A percentile compares a stretch with the other conserved stretches of the same genome.
These are phyloP conservation scores for Cheumatopsyche charites DNA, from an alignment of 1,140 invertebrate genomes.

Conservation along the genomic window DNA sequence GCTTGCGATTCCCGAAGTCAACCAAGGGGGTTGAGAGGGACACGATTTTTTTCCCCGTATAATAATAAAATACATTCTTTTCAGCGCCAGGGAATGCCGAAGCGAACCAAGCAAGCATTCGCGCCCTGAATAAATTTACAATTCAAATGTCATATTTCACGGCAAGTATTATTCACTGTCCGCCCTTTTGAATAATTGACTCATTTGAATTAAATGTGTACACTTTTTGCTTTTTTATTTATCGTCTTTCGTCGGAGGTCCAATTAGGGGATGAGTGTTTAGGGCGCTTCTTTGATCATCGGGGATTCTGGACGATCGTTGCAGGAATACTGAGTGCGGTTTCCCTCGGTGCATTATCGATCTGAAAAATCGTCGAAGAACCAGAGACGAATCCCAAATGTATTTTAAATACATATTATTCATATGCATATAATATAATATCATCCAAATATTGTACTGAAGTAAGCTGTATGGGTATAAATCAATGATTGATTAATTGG, in stretches of 20 bases:
- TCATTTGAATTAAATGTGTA: constrained; percentile 48
- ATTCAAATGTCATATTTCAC: constrained; percentile 50
- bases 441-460: no score
- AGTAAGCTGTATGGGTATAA: no score
- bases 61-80: constrained; percentile 46
- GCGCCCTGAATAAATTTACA: constrained; percentile 49
- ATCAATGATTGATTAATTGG: no score
- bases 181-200: constrained; percentile 48
- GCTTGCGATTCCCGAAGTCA: constrained; percentile 1
- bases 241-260: background rate
- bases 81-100: constrained; percentile 37
- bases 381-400: no score
- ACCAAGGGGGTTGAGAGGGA: constrained; percentile 12
- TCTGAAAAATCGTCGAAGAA: background rate
- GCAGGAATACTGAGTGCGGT: constrained; percentile 13
- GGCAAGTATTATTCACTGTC: constrained; percentile 37
- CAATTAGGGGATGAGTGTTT: constrained; percentile 33
- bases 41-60: constrained; percentile 44
- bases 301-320: constrained; percentile 12
- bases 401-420: no score
- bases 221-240: constrained; percentile 35
- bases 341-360: constrained; percentile 5
- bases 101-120: constrained; percentile 33
- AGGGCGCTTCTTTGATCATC: constrained; percentile 30
- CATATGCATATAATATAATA: no score